Percentiles rank a stretch among this genome's conserved stretches.
Evolutionary conservation across 2,888 invertebrate genomes (phyloP).

Genomic region (Caenorhabditis macrosperma): DNA sequence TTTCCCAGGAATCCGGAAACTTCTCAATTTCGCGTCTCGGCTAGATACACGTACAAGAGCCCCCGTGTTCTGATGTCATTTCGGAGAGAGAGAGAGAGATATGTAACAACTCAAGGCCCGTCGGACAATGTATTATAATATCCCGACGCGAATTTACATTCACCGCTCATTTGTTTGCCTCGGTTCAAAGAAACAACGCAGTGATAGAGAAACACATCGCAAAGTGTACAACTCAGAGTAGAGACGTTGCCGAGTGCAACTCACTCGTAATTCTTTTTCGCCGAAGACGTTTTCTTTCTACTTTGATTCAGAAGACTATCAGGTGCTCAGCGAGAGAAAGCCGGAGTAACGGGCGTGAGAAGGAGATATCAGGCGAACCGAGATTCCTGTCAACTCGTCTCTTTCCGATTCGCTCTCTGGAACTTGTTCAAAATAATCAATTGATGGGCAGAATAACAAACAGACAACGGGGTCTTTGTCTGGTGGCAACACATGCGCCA

Average conservation of each 20-base stretch:
- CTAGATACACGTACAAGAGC: constrained; percentile 54
- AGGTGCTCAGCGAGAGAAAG: neutral
- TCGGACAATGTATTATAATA: constrained; percentile 23
- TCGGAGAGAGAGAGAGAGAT: constrained; percentile 24
- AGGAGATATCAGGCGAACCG: constrained; percentile 23
- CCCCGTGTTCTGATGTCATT: constrained; percentile 56
- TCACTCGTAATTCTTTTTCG: neutral
- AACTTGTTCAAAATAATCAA: constrained; percentile 42
- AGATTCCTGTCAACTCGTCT: constrained; percentile 18
- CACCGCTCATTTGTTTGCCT: constrained; percentile 16
- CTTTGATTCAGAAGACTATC: neutral
- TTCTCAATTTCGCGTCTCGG: constrained; percentile 56
- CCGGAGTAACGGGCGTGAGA: constrained; percentile 4
- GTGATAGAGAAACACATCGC: neutral
- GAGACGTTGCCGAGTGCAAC: neutral
- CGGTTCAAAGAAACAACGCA: neutral
- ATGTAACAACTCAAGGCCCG: constrained; percentile 38
- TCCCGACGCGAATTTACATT: constrained; percentile 25
- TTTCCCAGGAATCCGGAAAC: constrained; percentile 60
- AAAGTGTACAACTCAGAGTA: neutral
- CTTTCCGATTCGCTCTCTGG: constrained; percentile 15
- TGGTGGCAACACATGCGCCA: constrained; percentile 11
- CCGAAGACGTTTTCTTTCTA: no score
- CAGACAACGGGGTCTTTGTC: constrained; percentile 6
- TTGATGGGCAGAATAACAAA: constrained; percentile 24